phyloP scores from a whole-genome alignment of 2,113 vertebrate species.

The Bufo bufo region DNA sequence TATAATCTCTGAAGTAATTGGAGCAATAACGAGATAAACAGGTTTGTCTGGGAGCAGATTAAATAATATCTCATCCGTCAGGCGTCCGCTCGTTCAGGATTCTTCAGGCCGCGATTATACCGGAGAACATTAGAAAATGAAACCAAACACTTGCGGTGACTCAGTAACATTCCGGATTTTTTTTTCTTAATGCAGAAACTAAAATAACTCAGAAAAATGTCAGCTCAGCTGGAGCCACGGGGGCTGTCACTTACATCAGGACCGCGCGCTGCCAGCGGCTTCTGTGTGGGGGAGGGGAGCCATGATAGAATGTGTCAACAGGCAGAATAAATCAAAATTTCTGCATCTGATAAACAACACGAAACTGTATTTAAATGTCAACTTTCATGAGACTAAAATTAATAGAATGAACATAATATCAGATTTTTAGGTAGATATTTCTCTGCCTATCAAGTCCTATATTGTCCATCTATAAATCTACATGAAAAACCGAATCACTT shows the following conservation, averaged over 20 bases:
- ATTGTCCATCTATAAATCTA: too few species aligned
- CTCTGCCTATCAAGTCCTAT: too few species aligned
- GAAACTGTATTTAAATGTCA: too few species aligned
- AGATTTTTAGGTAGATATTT: too few species aligned
- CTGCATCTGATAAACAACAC: too few species aligned
- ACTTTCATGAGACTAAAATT: too few species aligned
- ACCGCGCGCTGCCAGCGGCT: background rate
- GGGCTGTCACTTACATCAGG: background rate
- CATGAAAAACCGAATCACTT: too few species aligned
- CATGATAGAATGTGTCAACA: too few species aligned
- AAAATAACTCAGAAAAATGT: background rate
- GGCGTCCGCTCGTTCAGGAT: too few species aligned
- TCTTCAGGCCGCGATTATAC: too few species aligned
- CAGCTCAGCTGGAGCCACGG: background rate
- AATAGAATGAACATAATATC: too few species aligned
- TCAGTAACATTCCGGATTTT: slow-evolving; percentile 1
- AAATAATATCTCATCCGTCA: background rate
- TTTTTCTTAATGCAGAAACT: background rate
- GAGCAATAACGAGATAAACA: background rate
- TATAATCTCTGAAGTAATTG: background rate
- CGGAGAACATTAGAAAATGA: background rate
- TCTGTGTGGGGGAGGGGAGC: background rate
- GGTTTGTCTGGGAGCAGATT: background rate
- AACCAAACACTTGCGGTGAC: slow-evolving; percentile 22
- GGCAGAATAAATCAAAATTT: too few species aligned